Evolutionary conservation across 2,113 vertebrate genomes (phyloP).

Genomic region (cat (Felis catus)): DNA sequence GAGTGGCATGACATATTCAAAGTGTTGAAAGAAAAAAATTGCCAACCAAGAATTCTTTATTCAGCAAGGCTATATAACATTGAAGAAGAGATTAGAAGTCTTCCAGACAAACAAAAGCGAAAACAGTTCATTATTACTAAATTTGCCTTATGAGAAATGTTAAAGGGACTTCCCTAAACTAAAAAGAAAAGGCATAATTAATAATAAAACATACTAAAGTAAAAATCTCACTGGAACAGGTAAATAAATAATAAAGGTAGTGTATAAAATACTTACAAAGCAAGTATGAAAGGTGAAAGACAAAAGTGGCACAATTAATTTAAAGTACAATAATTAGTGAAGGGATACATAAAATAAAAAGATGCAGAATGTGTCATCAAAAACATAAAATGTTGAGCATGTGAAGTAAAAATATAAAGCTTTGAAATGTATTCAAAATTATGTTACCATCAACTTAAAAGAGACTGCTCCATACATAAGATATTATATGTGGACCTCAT

Average conservation of each 20-base stretch:
- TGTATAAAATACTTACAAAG: not conserved
- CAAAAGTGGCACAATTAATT: not conserved
- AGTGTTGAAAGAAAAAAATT: too few relatives aligned
- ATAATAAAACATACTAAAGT: not conserved
- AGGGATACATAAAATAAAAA: not conserved
- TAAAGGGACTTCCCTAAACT: too few relatives aligned
- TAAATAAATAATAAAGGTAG: not conserved
- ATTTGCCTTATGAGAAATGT: too few relatives aligned
- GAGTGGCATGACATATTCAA: too few relatives aligned
- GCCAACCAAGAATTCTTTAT: too few relatives aligned
- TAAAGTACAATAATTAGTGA: not conserved
- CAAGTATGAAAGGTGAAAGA: not conserved
- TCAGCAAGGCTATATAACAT: too few relatives aligned
- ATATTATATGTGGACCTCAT: not conserved
- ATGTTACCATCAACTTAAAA: not conserved
- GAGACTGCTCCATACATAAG: not conserved
- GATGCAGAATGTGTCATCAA: not conserved
- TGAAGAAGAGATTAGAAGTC: too few relatives aligned
- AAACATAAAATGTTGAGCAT: not conserved
- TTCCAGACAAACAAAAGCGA: too few relatives aligned
- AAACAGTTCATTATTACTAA: too few relatives aligned
- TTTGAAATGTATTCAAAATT: not conserved
- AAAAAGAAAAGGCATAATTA: not conserved
- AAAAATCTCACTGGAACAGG: not conserved
- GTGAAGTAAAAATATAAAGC: not conserved